Base-by-base conservation (phyloP, 2,888 invertebrate genomes). In the Caenorhabditis sp. region DNA sequence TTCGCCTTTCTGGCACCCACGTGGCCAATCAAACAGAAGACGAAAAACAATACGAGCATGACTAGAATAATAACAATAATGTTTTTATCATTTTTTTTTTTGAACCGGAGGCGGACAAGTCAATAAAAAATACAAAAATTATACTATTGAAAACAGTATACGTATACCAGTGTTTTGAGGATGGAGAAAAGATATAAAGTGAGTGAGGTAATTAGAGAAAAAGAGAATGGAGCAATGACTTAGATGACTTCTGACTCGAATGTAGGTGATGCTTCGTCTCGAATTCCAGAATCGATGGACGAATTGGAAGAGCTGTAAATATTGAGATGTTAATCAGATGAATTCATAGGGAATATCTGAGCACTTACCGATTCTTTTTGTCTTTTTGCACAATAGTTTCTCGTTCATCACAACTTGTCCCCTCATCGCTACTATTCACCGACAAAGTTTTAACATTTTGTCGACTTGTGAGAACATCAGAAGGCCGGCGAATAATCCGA, bases 401-500 rank as follows among this genome's bases (percentile, higher is more conserved):
- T 52, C 23, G 5, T 52, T 52, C 23, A 52, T 52, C 21, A 52
- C 52, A 43, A 43, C 43, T 43, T 14, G 66, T 57, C 52, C 26
- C 61, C 8, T 70, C 64, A 27, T 77, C 77, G 56, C 73, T 76
- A 52, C 71, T 67, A 38, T 77, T 72, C 14, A 80, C 70, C 36
- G 72, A 77, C 20, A 80, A 72, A 25, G 64, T 63, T 57, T 66
- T 52, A 56, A 67, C 66, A 58, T 67, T 68, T 36, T 64, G 20
- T 36, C 26, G 57, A 43, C 77, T 78, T 69, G 62, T 66, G 54
- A 73, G 43, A 23, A 79, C 64, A 62, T 80, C 80, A 21, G 80
- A 81, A 0, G 82, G 82, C 59, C 83, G 74, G 25, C 82, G 79
- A 52, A 78, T 77, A 67, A 78, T 67, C 23, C 73, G 62, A 63